These are phyloP conservation scores for Agrochola lota DNA, from an alignment of 2,888 invertebrate genomes.

Conservation along the genomic window DNA sequence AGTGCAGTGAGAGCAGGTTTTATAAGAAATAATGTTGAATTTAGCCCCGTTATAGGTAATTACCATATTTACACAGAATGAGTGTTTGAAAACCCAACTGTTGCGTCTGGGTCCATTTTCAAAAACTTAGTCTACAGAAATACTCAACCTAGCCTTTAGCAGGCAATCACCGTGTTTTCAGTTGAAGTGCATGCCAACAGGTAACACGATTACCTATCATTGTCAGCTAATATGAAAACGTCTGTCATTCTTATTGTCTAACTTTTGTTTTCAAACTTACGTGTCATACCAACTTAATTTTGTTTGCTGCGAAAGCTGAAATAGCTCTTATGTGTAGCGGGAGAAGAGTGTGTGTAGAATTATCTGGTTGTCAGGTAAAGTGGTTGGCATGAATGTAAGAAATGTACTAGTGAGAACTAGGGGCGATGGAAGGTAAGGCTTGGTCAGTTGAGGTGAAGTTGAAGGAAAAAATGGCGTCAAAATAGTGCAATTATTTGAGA, in stretches of 20 bases:
- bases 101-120: background rate
- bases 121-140: background rate
- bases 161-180: slow-evolving; percentile 57
- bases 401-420: slow-evolving; percentile 67
- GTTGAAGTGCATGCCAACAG: slow-evolving; percentile 60
- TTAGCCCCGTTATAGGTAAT: no score
- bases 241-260: slow-evolving; percentile 68
- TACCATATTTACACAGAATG: no score
- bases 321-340: slow-evolving; percentile 18
- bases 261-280: slow-evolving; percentile 69
- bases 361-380: background rate
- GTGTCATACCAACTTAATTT: slow-evolving; percentile 40
- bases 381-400: slow-evolving; percentile 65
- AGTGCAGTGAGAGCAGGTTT: no score
- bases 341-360: background rate
- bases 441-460: slow-evolving; percentile 24
- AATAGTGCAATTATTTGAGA: background rate
- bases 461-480: background rate
- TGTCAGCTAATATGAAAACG: slow-evolving; percentile 66
- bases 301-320: slow-evolving; percentile 13
- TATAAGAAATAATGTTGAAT: no score
- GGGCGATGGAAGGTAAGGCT: slow-evolving; percentile 27
- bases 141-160: slow-evolving; percentile 33
- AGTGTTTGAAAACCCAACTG: no score
- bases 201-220: slow-evolving; percentile 70